Evolutionary conservation across 2,888 invertebrate species (phyloP), one percentile per base, ranked within the genome.

Genomic region (Metalampra italica): DNA sequence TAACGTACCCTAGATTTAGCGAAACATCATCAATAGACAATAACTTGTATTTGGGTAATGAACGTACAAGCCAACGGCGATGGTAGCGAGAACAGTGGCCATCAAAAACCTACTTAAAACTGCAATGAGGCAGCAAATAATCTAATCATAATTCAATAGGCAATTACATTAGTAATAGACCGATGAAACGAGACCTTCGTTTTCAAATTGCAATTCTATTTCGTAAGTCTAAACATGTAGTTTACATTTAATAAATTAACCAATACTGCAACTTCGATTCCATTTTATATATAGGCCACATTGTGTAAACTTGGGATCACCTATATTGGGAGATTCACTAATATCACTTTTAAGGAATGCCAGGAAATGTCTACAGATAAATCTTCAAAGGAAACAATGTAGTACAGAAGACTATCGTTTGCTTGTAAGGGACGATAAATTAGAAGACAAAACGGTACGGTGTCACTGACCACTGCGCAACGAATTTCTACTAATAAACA

Each of bases 391-490:
- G n/a, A n/a, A n/a, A n/a, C 22, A 22, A 22, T 22, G 22, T 22
- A 2, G 22, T 3, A 22, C 5, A 22, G 29, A 5, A 36, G 38
- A 50, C 54, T 49, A 49, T 57, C 56, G 54, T 51, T 74, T 66
- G 64, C 43, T 66, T 51, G 4, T 38, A 56, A 59, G 68, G 49
- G 55, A 66, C 61, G 60, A 55, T 59, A 64, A 72, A 69, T 66
- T 65, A 62, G 53, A 61, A 65, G 60, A 66, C 62, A 66, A 69
- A 71, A 68, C 63, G 47, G 58, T 46, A 50, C 49, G 58, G 60
- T 62, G 78, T 78, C 78, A 69, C 69, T 80, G 78, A 77, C 77
- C 77, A 71, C 57, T 46, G 56, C 52, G 61, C 57, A 62, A 65
- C 60, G 62, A 60, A 63, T 39, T 45, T 57, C 60, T 46, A 36